These are phyloP conservation scores for Acrobasis consociella DNA, from an alignment of 2,888 invertebrate species.

Conservation along the genomic window DNA sequence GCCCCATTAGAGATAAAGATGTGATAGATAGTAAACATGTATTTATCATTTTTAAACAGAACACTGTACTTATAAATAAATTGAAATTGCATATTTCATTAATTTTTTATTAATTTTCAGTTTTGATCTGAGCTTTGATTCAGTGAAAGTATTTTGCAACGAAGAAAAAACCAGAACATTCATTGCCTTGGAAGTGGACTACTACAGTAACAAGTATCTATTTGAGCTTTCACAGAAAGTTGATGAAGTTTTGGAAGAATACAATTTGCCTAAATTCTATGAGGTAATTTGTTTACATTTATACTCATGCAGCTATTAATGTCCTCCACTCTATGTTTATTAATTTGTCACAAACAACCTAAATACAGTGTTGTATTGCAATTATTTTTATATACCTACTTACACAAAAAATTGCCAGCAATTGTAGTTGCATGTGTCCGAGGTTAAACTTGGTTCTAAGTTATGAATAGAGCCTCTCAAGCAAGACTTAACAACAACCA, in stretches of 20 bases:
- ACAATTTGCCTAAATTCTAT: conserved; percentile 89
- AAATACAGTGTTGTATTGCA: too few species aligned
- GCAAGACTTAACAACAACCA: too few species aligned
- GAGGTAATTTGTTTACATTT: conserved; percentile 73
- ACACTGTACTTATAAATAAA: conserved; percentile 19
- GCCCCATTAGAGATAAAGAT: too few species aligned
- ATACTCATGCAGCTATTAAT: neutral
- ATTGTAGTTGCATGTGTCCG: too few species aligned
- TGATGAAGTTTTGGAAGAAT: conserved; percentile 87
- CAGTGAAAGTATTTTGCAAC: conserved; percentile 89
- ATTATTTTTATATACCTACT: too few species aligned
- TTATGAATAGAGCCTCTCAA: too few species aligned
- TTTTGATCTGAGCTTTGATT: conserved; percentile 83
- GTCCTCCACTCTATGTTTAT: too few species aligned
- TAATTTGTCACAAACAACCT: too few species aligned
- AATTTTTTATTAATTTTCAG: conserved; percentile 61
- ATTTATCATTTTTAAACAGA: too few species aligned
- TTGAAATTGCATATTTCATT: conserved; percentile 10
- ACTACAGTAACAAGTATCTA: conserved; percentile 81
- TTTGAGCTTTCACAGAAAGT: conserved; percentile 82
- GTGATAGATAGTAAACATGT: too few species aligned
- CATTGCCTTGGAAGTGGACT: conserved; percentile 86
- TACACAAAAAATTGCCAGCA: too few species aligned
- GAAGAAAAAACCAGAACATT: conserved; percentile 94
- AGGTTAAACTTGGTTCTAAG: too few species aligned